Evolutionary conservation across 1,140 invertebrate genomes (phyloP).

Genomic region (Bursaphelenchus mucronatus): DNA sequence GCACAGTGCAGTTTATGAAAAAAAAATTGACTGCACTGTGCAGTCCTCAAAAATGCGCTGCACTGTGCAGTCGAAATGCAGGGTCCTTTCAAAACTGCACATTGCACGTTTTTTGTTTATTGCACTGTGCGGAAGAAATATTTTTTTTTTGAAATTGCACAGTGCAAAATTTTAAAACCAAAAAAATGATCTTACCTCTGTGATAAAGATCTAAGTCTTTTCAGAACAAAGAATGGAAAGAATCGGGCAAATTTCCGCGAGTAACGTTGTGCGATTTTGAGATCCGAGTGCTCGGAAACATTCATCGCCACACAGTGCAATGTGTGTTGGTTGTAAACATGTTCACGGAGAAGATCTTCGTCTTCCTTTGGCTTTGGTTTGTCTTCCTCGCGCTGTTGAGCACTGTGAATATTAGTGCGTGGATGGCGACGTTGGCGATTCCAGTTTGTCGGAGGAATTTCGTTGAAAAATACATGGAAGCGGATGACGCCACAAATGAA

Average conservation of each 20-base stretch:
- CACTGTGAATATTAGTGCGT: conserved; percentile 52
- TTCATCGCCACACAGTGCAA: conserved; percentile 62
- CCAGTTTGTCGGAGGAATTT: conserved; percentile 52
- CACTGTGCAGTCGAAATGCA: no score
- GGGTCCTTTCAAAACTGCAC: no score
- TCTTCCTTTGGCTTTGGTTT: conserved; percentile 61
- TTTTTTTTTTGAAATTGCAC: no score
- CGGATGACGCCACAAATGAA: conserved; percentile 21
- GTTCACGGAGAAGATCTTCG: conserved; percentile 61
- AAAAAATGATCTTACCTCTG: no score
- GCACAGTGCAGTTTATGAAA: no score
- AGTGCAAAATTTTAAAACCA: no score
- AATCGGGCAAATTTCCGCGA: conserved; percentile 62
- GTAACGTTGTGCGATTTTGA: conserved; percentile 63
- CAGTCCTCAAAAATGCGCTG: no score
- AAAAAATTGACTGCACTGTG: no score
- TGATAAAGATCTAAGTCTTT: no score
- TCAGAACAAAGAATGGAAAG: conserved; percentile 57
- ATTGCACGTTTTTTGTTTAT: no score
- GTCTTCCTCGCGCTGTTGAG: conserved; percentile 51
- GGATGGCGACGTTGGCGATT: conserved; percentile 53
- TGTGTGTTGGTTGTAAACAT: conserved; percentile 60
- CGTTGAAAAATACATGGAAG: conserved; percentile 54
- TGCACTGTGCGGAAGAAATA: no score
- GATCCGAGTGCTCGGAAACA: conserved; percentile 62